Base-by-base conservation (phyloP, 2,113 vertebrate genomes). In the Scalopus aquaticus region DNA sequence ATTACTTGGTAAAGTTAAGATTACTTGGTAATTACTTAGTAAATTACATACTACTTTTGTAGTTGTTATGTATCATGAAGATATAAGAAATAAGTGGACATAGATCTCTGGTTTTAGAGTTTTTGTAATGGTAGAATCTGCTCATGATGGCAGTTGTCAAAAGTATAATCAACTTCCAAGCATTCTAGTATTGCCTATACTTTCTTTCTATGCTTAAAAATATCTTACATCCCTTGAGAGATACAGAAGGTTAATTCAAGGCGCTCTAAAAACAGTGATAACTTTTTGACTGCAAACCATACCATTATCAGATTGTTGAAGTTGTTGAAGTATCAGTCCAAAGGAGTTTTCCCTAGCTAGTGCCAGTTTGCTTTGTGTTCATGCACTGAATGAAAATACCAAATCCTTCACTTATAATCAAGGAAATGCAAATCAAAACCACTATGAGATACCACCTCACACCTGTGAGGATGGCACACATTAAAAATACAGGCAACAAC, bases 231-330 rank as follows among this genome's bases (percentile, higher is more conserved):
- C 95, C 76, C 44, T n/a, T 67, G 62, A 82, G 62, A 82, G 6
- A 7, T 77, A 30, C 5, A 56, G 20, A 72, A 35, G 3, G 2
- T 49, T 94, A 72, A 76, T 72, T 84, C 56, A 91, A 62, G 32
- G 32, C 88, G 13, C 77, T 88, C n/a, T 92, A 62, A 88, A 62
- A 85, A 30, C 70, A 56, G 13, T 88, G 54, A 84, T 77, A 76
- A n/a, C 60, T 26, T 76, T 74, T 28, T 17, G 76, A 4, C 69
- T 90, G 28, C 30, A 90, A 92, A 85, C 13, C 15, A 91, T 72
- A 92, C 51, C 37, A 86, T 95, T 84, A 84, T 87, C 35, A 65
- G 24, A n/a, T 81, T 95, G 32, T 79, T 87, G 54, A 95, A 92
- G 37, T 81, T 95, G 32, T 79, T 87, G 54, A 95, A 92, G 19